Evolutionary conservation across 92 coral and sea anemone genomes (phyloP).

Genomic region (Zoanthus sociatus): DNA sequence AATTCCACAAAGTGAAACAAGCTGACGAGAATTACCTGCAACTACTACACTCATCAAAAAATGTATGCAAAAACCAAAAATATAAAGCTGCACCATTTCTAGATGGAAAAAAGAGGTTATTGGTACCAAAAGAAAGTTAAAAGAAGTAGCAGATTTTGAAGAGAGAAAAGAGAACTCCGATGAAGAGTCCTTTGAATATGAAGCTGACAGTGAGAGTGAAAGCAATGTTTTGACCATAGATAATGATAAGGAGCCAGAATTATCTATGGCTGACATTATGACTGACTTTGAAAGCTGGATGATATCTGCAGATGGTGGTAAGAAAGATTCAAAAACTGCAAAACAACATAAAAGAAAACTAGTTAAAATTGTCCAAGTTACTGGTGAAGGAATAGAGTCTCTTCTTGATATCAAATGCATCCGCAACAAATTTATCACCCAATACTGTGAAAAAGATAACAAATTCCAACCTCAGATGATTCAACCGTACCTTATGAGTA

Average conservation of each 20-base stretch:
- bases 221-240: background rate
- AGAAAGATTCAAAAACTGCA: slow-evolving; percentile 27
- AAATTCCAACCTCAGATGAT: slow-evolving; percentile 33
- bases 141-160: no score
- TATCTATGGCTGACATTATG: background rate
- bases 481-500: slow-evolving; percentile 50
- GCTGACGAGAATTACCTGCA: background rate
- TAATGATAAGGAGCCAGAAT: background rate
- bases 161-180: background rate
- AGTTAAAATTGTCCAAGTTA: background rate
- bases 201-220: background rate
- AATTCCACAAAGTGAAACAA: slow-evolving; percentile 38
- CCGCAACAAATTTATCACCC: slow-evolving; percentile 14
- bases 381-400: background rate
- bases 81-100: background rate
- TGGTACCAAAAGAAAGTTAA: no score
- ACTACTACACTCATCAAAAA: background rate
- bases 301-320: slow-evolving; percentile 32
- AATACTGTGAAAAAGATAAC: slow-evolving; percentile 25
- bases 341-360: slow-evolving; percentile 35
- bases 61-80: background rate
- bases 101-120: no score
- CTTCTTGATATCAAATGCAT: slow-evolving; percentile 25
- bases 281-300: slow-evolving; percentile 2
- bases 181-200: background rate